A percentile compares a stretch with the other conserved stretches of the same genome.
Evolutionary conservation across 2,797 vertebrate species (phyloP).

Genomic region (Aldrovandia affinis): DNA sequence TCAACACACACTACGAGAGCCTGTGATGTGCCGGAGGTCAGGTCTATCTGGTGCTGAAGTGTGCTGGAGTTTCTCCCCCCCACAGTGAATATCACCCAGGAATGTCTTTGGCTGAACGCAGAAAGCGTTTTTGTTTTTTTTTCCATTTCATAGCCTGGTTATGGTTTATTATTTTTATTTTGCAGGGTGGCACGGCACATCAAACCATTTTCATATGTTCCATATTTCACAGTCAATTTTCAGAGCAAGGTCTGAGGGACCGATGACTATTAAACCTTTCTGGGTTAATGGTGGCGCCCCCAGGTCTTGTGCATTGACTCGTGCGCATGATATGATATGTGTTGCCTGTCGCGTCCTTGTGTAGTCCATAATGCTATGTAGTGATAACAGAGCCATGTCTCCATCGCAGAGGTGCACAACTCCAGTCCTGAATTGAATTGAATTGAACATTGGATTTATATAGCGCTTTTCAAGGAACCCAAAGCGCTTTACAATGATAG

Average conservation of each 20-base stretch:
- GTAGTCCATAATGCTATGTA: not conserved
- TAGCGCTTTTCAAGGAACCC: too few species aligned
- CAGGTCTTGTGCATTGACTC: not conserved
- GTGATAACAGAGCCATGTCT: not conserved
- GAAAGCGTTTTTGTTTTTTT: too few species aligned
- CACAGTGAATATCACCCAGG: not conserved
- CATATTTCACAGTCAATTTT: slow-evolving; percentile 2
- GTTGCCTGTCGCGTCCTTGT: not conserved
- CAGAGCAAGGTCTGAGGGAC: not conserved
- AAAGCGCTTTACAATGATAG: too few species aligned
- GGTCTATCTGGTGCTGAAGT: not conserved
- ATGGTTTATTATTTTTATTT: not conserved
- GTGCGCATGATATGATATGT: not conserved
- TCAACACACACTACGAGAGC: not conserved
- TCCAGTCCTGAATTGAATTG: too few species aligned
- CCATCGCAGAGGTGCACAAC: too few species aligned
- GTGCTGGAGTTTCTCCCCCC: not conserved
- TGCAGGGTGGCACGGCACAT: not conserved
- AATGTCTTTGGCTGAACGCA: not conserved
- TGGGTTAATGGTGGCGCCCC: not conserved
- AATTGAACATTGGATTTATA: too few species aligned
- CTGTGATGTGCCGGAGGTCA: not conserved
- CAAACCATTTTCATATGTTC: not conserved
- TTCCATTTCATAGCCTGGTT: not conserved
- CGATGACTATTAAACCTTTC: not conserved